Percentiles rank a stretch among this genome's conserved stretches.
Evolutionary conservation across 2,888 invertebrate species (phyloP).

Genomic region (Molanna angustata): DNA sequence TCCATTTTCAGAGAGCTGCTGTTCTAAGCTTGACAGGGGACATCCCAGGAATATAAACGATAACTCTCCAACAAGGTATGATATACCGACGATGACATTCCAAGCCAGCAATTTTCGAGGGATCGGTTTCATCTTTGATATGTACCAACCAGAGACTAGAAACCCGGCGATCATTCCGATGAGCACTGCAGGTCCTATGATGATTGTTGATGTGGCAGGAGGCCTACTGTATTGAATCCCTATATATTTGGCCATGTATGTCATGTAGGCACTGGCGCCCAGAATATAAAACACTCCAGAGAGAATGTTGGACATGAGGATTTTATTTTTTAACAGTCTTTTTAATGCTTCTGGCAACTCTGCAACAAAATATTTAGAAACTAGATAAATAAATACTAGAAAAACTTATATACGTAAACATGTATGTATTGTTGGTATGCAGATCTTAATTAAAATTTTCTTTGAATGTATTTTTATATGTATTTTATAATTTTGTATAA

Average conservation of each 20-base stretch:
- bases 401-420: too few relatives aligned
- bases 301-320: conserved; percentile 63
- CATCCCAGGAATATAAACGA: conserved; percentile 58
- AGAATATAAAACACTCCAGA: conserved; percentile 65
- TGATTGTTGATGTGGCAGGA: conserved; percentile 62
- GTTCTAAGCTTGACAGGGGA: conserved; percentile 34
- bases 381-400: too few relatives aligned
- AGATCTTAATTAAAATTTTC: too few relatives aligned
- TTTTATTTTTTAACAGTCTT: conserved; percentile 60
- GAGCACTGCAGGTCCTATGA: conserved; percentile 61
- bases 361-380: too few relatives aligned
- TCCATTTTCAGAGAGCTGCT: conserved; percentile 19
- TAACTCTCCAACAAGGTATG: conserved; percentile 53
- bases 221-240: conserved; percentile 69
- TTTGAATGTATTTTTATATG: too few relatives aligned
- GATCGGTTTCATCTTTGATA: conserved; percentile 59
- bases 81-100: conserved; percentile 59
- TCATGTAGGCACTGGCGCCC: conserved; percentile 63
- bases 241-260: conserved; percentile 71
- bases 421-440: too few relatives aligned
- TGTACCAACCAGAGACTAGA: conserved; percentile 56
- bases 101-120: conserved; percentile 58
- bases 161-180: conserved; percentile 60
- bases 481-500: too few relatives aligned
- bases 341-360: conserved; percentile 59